A percentile compares a stretch with the other conserved stretches of the same genome.
These are phyloP conservation scores for Gadus chalcogrammus DNA, from an alignment of 2,113 vertebrate genomes.

Conservation along the genomic window DNA sequence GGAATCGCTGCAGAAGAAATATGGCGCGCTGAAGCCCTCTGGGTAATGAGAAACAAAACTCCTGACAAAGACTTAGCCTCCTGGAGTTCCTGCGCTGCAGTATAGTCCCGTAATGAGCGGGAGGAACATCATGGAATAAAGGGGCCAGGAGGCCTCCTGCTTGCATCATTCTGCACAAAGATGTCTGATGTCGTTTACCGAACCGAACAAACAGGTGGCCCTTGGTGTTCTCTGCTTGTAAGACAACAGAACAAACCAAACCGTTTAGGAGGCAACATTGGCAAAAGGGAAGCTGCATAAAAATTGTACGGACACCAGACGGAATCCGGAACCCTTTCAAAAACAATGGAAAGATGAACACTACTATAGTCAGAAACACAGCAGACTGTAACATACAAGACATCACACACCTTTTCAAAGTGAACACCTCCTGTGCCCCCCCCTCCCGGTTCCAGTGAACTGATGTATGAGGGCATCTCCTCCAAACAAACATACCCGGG, in stretches of 20 bases:
- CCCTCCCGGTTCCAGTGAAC: slow-evolving; percentile 56
- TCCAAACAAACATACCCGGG: slow-evolving; percentile 77
- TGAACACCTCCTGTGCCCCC: slow-evolving; percentile 21
- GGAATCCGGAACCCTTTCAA: no score
- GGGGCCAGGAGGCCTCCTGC: no score
- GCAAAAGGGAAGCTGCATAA: no score
- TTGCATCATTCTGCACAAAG: no score
- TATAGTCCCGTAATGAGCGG: slow-evolving; percentile 64
- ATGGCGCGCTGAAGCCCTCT: slow-evolving; percentile 62
- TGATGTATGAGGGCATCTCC: slow-evolving; percentile 79
- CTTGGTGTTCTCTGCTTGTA: no score
- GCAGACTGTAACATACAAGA: no score
- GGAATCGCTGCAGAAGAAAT: slow-evolving; percentile 71
- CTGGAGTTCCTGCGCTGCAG: slow-evolving; percentile 54
- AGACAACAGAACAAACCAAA: slow-evolving; percentile 7
- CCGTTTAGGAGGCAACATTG: no score
- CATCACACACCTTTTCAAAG: slow-evolving; percentile 7
- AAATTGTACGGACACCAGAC: no score
- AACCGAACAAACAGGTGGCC: no score
- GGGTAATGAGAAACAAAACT: slow-evolving; percentile 76
- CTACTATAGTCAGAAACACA: no score
- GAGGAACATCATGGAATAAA: not conserved
- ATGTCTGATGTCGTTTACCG: no score
- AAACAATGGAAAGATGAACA: no score
- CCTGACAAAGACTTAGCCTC: slow-evolving; percentile 73